These are phyloP conservation scores for Phaenicophaeus curvirostris DNA, from an alignment of 2,797 vertebrate genomes.

Conservation along the genomic window DNA sequence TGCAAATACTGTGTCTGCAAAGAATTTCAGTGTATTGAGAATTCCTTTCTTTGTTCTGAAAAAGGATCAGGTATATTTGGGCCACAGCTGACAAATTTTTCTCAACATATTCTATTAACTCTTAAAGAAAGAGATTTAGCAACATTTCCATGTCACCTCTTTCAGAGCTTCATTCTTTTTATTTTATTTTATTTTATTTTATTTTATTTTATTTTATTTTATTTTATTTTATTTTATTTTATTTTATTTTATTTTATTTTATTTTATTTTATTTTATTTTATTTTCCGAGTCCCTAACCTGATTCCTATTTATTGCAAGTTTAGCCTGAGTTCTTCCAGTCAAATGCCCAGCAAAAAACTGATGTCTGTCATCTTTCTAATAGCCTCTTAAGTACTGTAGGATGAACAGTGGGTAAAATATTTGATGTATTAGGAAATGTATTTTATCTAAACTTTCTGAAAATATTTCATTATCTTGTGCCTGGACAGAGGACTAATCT, in stretches of 20 bases:
- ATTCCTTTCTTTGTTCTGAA: not conserved
- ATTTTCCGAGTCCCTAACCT: not conserved
- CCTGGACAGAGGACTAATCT: not conserved
- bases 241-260: too few species aligned
- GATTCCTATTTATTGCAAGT: not conserved
- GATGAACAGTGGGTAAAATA: not conserved
- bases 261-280: not conserved
- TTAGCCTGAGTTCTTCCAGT: not conserved
- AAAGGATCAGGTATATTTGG: not conserved
- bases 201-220: not conserved
- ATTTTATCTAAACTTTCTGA: not conserved
- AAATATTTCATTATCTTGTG: not conserved
- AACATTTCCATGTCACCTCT: not conserved
- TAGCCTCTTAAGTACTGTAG: not conserved
- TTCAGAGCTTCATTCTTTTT: not conserved
- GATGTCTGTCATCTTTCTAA: not conserved
- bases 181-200: too few species aligned
- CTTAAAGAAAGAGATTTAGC: not conserved
- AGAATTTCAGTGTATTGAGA: not conserved
- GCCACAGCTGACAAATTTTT: not conserved
- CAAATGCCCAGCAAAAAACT: not conserved
- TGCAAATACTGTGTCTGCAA: not conserved
- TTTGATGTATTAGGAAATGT: not conserved
- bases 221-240: too few species aligned
- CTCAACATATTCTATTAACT: not conserved